Percentiles rank a stretch among this genome's conserved stretches.
These are phyloP conservation scores for Hydropsyche betteni DNA, from an alignment of 2,888 invertebrate genomes.

Conservation along the genomic window DNA sequence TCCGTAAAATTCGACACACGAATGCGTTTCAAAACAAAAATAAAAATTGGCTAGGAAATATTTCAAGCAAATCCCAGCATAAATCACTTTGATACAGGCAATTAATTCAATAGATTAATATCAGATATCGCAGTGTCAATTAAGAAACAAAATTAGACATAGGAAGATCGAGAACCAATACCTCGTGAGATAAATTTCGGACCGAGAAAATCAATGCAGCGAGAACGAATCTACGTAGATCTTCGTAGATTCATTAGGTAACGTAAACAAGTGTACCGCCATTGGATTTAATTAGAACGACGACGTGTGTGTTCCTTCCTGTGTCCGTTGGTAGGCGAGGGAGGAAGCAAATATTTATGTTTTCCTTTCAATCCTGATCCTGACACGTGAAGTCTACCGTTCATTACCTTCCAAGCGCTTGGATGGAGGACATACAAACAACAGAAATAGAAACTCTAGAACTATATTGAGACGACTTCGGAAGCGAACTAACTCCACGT, in stretches of 20 bases:
- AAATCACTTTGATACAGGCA: no score
- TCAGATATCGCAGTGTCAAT: no score
- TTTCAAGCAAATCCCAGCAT: no score
- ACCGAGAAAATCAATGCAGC: not conserved
- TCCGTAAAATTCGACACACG: no score
- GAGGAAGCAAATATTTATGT: conserved; percentile 44
- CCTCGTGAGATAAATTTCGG: not conserved
- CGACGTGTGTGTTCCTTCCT: conserved; percentile 45
- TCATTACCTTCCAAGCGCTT: conserved; percentile 7
- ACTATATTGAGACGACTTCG: not conserved
- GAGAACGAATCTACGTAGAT: no score
- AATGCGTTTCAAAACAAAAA: no score
- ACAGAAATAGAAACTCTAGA: conserved; percentile 18
- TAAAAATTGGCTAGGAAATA: no score
- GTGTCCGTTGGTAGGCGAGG: not conserved
- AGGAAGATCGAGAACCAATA: not conserved
- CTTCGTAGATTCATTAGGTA: conserved; percentile 37
- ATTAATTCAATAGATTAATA: no score
- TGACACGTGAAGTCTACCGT: conserved; percentile 38
- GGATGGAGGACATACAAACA: not conserved
- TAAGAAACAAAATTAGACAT: no score
- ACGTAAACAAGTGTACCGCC: conserved; percentile 38
- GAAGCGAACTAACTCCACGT: not conserved
- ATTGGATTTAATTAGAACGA: conserved; percentile 44
- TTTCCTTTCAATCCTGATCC: conserved; percentile 40